Base-by-base conservation (phyloP, 2,888 invertebrate species). In the Oithona nana region DNA sequence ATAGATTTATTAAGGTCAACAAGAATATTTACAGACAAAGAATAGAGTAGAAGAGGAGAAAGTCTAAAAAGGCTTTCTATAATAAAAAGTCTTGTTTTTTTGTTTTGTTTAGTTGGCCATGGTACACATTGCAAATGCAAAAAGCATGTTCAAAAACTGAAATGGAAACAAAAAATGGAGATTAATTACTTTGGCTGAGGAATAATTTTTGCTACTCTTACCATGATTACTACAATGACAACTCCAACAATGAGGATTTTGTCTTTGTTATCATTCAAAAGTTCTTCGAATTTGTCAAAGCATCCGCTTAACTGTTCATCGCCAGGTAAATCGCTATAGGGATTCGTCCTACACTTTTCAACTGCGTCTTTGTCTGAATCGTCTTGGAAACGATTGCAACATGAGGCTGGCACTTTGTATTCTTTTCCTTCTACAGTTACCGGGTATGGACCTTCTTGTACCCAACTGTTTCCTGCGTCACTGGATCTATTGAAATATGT, bases 131-230 rank as follows among this genome's bases (percentile, higher is more conserved):
- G 30, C 30, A 29, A 57, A 57, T 28, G 57, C 57, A 24, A 28
- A 57, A 20, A 57, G n/a, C 57, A 57, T 57, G 57, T 57, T 57
- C 57, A 57, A 57, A n/a, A 57, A 57, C 57, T 57, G 57, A 26
- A 57, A 57, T n/a, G 26, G 13, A 56, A 56, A 20, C 16, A 57
- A 57, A 28, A 57, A 39, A 39, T 16, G 6, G 39, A 39, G 39
- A 16, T 11, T 13, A 39, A 39, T 39, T 13, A 11, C 11, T 13
- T 39, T 11, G 11, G 48, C 11, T 39, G 48, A 16, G 16, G 11
- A 39, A 39, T 16, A 13, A 39, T 39, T 39, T 16, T 39, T 39
- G n/a, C n/a, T n/a, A 6, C 20, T 24, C 57, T 57, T 29, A 57
- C 57, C 57, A 57, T 57, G 2, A 57, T n/a, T 6, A 57, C 30